A percentile compares a stretch with the other conserved stretches of the same genome.
phyloP scores from a whole-genome alignment of 2,888 invertebrate species.

The Limenitis camilla region DNA sequence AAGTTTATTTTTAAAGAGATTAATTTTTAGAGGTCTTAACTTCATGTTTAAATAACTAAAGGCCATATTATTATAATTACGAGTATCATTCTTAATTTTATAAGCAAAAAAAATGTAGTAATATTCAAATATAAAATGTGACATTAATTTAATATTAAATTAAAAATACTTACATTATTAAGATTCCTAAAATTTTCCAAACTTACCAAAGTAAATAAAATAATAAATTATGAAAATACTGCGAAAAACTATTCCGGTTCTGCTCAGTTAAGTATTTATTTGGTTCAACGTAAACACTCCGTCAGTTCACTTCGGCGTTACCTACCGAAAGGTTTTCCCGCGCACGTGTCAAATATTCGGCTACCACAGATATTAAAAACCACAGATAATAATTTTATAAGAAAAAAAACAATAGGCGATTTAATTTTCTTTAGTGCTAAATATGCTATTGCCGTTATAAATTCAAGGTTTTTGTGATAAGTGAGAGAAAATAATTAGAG shows the following conservation, averaged over 20 bases:
- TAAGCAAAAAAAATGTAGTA: too few species aligned
- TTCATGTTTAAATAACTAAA: too few species aligned
- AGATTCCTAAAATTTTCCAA: too few species aligned
- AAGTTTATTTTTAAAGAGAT: too few species aligned
- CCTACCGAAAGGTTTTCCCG: slow-evolving; percentile 40
- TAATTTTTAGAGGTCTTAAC: too few species aligned
- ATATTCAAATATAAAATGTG: too few species aligned
- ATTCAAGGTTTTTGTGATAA: slow-evolving; percentile 32
- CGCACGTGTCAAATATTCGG: slow-evolving; percentile 30
- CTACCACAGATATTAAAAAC: slow-evolving; percentile 12
- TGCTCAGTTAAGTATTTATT: slow-evolving; percentile 40
- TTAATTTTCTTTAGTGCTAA: too few species aligned
- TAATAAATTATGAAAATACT: slow-evolving; percentile 10
- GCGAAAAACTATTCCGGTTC: slow-evolving; percentile 31
- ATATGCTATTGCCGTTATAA: slow-evolving; percentile 5
- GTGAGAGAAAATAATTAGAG: slow-evolving; percentile 13
- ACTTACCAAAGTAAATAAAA: background rate
- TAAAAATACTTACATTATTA: too few species aligned
- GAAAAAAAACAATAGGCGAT: too few species aligned
- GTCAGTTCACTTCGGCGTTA: slow-evolving; percentile 38
- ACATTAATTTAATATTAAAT: too few species aligned
- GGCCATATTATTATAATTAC: background rate
- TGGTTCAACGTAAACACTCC: slow-evolving; percentile 36
- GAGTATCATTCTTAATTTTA: too few species aligned
- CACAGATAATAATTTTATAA: too few species aligned